A percentile compares a stretch with the other conserved stretches of the same genome.
phyloP scores from a whole-genome alignment of 2,113 vertebrate genomes.

The Anhinga rufa region DNA sequence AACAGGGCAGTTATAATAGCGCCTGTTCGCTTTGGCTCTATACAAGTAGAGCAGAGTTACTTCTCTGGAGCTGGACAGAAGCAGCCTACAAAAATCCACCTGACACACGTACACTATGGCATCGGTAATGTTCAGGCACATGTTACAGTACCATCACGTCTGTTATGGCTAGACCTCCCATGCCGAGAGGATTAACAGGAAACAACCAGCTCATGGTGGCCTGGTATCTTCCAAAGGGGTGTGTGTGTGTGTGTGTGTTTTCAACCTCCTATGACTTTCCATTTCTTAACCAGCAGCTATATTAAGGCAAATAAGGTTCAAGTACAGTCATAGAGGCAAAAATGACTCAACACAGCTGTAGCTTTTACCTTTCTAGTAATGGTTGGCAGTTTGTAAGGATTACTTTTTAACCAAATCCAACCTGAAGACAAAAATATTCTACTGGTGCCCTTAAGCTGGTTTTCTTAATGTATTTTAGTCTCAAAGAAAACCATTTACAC shows the following conservation, averaged over 20 bases:
- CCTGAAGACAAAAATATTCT: slow-evolving; percentile 27
- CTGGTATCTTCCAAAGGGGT: slow-evolving; percentile 15
- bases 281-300: background rate
- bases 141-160: background rate
- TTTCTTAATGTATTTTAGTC: slow-evolving; percentile 54
- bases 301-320: background rate
- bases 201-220: background rate
- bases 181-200: background rate
- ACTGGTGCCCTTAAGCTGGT: slow-evolving; percentile 3
- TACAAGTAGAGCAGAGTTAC: background rate
- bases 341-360: background rate
- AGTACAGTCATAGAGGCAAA: background rate
- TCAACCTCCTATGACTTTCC: background rate
- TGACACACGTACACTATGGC: background rate
- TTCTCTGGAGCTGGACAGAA: background rate
- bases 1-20: background rate
- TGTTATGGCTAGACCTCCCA: background rate
- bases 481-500: slow-evolving; percentile 61
- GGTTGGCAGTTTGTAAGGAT: background rate
- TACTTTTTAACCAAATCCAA: background rate
- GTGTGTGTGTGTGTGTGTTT: background rate
- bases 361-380: slow-evolving; percentile 15
- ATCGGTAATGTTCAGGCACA: background rate
- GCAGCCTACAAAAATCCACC: background rate
- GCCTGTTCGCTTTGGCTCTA: background rate